Base-by-base conservation (phyloP, 2,797 vertebrate species). In the Sciaenops ocellatus region DNA sequence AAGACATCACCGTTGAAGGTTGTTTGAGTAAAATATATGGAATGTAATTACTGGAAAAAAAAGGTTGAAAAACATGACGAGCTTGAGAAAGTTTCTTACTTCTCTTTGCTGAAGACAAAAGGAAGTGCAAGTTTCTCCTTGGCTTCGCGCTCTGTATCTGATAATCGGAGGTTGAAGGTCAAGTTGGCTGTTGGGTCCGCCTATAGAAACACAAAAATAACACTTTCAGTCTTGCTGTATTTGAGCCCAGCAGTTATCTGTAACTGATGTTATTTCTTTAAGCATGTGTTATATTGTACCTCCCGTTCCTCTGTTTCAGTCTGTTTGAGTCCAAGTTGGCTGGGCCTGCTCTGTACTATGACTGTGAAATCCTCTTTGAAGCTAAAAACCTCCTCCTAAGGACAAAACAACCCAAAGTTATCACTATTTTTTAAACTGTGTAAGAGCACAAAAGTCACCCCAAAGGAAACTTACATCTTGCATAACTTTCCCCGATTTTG, bases 101-200 rank as follows among this genome's bases (percentile, higher is more conserved):
- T 97, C 83, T 97, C 95, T 85, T 95, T 93, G 83, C 96, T 97
- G 91, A 97, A 97, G 57, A 96, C 93, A 91, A 97, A 97, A 0
- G 96, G 97, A 44, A 97, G 94, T 5, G 95, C 87, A 60, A 97
- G 93, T 76, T 94, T 96, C 73, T 96, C 95, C 86, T 92, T 97
- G 68, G 95, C 95, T 80, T 95, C 83, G 5, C 92, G 93, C 79
- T 97, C 96, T 60, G 88, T 85, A 63, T 96, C 91, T 15, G 97
- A 97, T 28, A 97, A 87, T 34, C 83, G 94, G n/a, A 97, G 95
- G 84, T 97, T 97, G 86, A 97, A 97, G 30, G 96, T 97, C 89
- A 97, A 81, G 78, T 96, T 95, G 71, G 94, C 89, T 4, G 88
- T 92, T 24, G 95, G 96, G 84, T 97, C 96, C 50, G 46, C 82